Evolutionary conservation across 2,113 vertebrate genomes (phyloP), one percentile per base, ranked within the genome.

Genomic region (Campylomormyrus tamandua): DNA sequence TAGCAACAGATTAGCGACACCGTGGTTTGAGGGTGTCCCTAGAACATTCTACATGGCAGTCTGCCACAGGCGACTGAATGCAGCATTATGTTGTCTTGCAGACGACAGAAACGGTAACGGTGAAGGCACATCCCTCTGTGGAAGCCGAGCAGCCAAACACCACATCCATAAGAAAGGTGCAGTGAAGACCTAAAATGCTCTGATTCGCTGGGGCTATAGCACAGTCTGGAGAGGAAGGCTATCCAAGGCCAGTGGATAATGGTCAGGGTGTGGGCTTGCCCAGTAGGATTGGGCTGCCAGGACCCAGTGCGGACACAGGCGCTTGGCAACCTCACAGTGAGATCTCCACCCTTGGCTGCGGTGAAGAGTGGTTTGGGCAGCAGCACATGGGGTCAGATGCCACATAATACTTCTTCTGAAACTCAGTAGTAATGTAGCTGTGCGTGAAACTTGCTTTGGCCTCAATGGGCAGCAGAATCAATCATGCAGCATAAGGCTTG

Each of bases 81-180:
- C 87, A 62, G 87, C 56, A 6, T 58, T 62, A 39, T 58, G 90
- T 91, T 95, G 74, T 89, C 74, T 84, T 56, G 35, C 83, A 89
- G 89, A 27, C 80, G 50, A 27, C 89, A 46, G 89, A 85, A 35
- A 56, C 35, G 1, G 24, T 62, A 49, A 53, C 45, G 42, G 39
- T 2, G 52, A 58, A 19, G 50, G 39, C 56, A 17, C 35, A 24
- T 80, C 21, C 52, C 21, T 77, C 88, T 52, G 48, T 31, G 48
- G 70, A 89, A 50, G 53, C 77, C 2, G 35, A 83, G 50, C 35
- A 53, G 50, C 49, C 24, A 49, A 31, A 27, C 39, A 31, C 39
- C 77, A 84, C 50, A 1, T 35, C 85, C 27, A 35, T 88, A 24
- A 88, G 21, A 48, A 45, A 35, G 27, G 87, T 24, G 87, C 87